phyloP scores from a whole-genome alignment of 2,113 vertebrate genomes.

The Corvus cornix region DNA sequence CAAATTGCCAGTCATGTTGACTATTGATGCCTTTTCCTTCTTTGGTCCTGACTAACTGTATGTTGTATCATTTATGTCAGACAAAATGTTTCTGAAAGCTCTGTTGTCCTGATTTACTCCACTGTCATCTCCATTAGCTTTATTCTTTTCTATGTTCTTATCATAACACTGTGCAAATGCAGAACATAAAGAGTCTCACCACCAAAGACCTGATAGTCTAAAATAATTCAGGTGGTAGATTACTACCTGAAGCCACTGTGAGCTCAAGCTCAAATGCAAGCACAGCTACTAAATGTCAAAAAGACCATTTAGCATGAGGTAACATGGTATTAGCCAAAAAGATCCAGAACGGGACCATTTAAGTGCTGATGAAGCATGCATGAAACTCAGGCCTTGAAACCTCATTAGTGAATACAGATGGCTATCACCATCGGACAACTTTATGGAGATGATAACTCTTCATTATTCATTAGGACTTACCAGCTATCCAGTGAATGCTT shows the following conservation, averaged over 20 bases:
- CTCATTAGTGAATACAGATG: neutral
- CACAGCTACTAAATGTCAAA: neutral
- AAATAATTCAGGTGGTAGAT: neutral
- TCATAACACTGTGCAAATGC: neutral
- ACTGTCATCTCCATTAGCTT: neutral
- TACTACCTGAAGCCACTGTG: neutral
- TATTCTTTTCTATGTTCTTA: neutral
- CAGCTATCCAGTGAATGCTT: neutral
- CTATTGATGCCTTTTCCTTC: neutral
- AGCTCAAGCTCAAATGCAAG: neutral
- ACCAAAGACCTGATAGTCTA: neutral
- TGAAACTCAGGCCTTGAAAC: neutral
- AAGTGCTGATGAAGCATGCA: neutral
- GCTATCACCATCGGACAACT: rapidly evolving
- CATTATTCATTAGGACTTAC: neutral
- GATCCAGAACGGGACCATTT: neutral
- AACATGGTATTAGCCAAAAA: neutral
- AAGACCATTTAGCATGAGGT: neutral
- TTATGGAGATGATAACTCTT: neutral
- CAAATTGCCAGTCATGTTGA: neutral
- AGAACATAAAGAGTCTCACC: neutral
- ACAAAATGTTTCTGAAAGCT: neutral
- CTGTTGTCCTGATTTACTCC: neutral
- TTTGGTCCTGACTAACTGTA: neutral
- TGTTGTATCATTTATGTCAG: neutral